These are phyloP conservation scores for Chelon auratus DNA, from an alignment of 2,797 vertebrate genomes.

Conservation along the genomic window DNA sequence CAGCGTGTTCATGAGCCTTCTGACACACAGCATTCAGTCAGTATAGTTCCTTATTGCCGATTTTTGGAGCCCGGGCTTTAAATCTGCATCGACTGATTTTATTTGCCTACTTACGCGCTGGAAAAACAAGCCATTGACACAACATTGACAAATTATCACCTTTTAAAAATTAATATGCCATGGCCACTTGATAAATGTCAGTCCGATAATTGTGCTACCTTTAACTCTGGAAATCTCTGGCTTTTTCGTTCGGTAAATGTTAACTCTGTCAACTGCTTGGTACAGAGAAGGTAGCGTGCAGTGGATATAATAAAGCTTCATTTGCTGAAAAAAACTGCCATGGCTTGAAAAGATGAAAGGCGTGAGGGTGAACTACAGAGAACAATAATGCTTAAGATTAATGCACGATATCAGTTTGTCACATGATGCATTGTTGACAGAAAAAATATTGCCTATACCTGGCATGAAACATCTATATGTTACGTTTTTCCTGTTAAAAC, in stretches of 20 bases:
- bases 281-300: neutral
- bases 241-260: slow-evolving; percentile 4
- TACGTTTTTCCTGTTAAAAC: no score
- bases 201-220: neutral
- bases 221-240: neutral
- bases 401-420: neutral
- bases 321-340: neutral
- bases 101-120: neutral
- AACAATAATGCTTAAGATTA: neutral
- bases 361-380: neutral
- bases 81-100: neutral
- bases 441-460: neutral
- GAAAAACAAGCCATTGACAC: neutral
- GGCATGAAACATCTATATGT: no score
- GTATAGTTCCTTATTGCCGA: no score
- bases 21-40: no score
- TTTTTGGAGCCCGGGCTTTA: neutral
- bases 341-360: neutral
- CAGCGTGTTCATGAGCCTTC: no score
- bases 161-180: neutral
- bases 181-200: slow-evolving; percentile 8
- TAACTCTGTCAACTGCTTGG: neutral
- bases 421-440: neutral
- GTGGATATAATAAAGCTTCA: neutral
- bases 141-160: slow-evolving; percentile 1